Percentiles rank a stretch among this genome's conserved stretches.
Conservation (phyloP, 2,888 invertebrate genomes). For the Cataglyphis rosenhaueri region DNA sequence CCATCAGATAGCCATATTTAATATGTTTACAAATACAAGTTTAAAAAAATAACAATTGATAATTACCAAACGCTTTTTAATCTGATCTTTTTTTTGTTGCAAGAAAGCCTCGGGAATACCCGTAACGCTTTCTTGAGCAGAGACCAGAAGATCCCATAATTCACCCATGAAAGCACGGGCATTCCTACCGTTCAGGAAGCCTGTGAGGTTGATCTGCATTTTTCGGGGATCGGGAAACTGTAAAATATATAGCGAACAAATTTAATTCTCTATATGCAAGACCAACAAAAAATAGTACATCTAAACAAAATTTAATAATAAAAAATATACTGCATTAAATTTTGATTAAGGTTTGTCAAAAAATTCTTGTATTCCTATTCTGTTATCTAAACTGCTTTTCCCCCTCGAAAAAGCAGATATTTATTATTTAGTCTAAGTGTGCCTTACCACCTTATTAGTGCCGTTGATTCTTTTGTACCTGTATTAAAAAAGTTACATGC, state of each 20-base stretch:
- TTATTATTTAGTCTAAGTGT: slow-evolving; percentile 66
- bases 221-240: slow-evolving; percentile 98
- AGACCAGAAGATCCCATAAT: slow-evolving; percentile 97
- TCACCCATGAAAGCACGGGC: slow-evolving; percentile 99
- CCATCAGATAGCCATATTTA: slow-evolving; percentile 12
- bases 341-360: slow-evolving; percentile 1
- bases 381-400: slow-evolving; percentile 83
- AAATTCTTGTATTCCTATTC: slow-evolving; percentile 59
- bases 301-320: slow-evolving; percentile 6
- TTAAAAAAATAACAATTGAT: slow-evolving; percentile 42
- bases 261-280: slow-evolving; percentile 41
- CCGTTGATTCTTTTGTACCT: slow-evolving; percentile 61
- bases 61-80: slow-evolving; percentile 93
- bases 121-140: slow-evolving; percentile 97
- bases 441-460: slow-evolving; percentile 77
- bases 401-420: slow-evolving; percentile 85
- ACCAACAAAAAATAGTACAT: slow-evolving; percentile 26
- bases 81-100: slow-evolving; percentile 98
- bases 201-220: slow-evolving; percentile 99
- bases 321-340: slow-evolving; percentile 28
- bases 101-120: slow-evolving; percentile 98
- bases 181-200: slow-evolving; percentile 99
- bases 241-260: slow-evolving; percentile 82
- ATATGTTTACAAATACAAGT: slow-evolving; percentile 1
- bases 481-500: slow-evolving; percentile 61